Conservation (phyloP, 1,140 invertebrate genomes). For the Dufourea novaeangliae region DNA sequence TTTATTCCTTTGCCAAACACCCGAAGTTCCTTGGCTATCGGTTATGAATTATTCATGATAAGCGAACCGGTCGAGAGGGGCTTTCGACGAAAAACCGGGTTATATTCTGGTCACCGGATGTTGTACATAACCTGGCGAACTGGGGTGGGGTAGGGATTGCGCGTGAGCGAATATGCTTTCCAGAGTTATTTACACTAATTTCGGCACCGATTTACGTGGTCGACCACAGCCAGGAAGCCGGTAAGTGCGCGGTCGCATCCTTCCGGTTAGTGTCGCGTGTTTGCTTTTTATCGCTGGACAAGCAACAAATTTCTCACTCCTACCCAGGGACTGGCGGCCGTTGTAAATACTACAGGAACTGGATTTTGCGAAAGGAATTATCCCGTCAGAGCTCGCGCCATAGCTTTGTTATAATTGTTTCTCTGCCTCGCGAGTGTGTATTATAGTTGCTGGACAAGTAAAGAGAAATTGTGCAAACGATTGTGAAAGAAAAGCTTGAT, state of each 20-base stretch:
- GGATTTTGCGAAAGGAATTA: too few relatives aligned
- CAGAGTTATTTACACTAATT: conserved; percentile 67
- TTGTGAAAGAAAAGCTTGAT: too few relatives aligned
- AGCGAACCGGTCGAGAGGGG: conserved; percentile 29
- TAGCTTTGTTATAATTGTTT: too few relatives aligned
- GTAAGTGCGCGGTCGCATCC: conserved; percentile 61
- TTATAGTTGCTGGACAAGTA: too few relatives aligned
- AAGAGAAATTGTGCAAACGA: too few relatives aligned
- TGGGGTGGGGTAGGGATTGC: too few relatives aligned
- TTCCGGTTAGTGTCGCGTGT: conserved; percentile 56
- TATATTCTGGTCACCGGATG: conserved; percentile 57
- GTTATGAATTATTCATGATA: conserved; percentile 68
- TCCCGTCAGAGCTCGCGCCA: too few relatives aligned
- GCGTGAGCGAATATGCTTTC: conserved; percentile 50
- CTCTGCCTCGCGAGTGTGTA: too few relatives aligned
- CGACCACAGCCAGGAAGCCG: conserved; percentile 44
- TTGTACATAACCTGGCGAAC: conserved; percentile 51
- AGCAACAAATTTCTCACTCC: conserved; percentile 28
- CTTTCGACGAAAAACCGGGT: conserved; percentile 56
- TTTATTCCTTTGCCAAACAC: conserved; percentile 59
- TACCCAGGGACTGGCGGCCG: neutral
- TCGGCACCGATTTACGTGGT: conserved; percentile 54
- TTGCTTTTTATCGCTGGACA: conserved; percentile 52
- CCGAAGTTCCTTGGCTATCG: conserved; percentile 51
- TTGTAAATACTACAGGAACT: neutral